phyloP scores from a whole-genome alignment of 2,113 vertebrate genomes.

The Progne subis region DNA sequence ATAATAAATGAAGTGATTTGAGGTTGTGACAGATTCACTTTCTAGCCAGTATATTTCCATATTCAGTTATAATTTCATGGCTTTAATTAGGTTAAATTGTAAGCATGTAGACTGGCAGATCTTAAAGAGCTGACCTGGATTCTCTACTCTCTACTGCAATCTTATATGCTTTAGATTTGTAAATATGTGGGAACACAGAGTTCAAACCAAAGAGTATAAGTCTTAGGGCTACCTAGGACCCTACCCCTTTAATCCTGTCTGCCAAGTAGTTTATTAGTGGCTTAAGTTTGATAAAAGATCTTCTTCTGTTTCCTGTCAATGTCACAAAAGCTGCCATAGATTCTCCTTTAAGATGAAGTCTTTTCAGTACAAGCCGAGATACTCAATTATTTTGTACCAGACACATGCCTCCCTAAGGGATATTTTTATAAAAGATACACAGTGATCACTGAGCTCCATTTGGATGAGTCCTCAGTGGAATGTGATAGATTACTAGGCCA shows the following conservation, averaged over 20 bases:
- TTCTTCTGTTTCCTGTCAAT: background rate
- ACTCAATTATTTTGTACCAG: background rate
- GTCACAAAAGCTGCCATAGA: background rate
- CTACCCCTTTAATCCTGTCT: background rate
- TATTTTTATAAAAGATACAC: background rate
- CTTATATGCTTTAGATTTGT: background rate
- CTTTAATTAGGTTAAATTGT: background rate
- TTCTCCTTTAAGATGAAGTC: background rate
- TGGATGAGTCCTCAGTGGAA: background rate
- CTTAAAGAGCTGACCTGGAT: background rate
- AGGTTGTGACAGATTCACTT: background rate
- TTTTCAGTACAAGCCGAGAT: background rate
- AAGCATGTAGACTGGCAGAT: background rate
- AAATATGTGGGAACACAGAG: background rate
- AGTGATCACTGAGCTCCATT: accelerated
- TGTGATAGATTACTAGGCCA: background rate
- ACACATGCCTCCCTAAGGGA: background rate
- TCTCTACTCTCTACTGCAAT: background rate
- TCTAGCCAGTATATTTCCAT: background rate
- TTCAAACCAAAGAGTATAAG: background rate
- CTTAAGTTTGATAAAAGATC: background rate
- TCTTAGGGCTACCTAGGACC: background rate
- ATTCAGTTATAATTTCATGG: background rate
- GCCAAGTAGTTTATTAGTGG: background rate
- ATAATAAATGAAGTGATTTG: background rate